Evolutionary conservation across 2,113 vertebrate genomes (phyloP), one percentile per base, ranked within the genome.

Genomic region (Canis aureus): DNA sequence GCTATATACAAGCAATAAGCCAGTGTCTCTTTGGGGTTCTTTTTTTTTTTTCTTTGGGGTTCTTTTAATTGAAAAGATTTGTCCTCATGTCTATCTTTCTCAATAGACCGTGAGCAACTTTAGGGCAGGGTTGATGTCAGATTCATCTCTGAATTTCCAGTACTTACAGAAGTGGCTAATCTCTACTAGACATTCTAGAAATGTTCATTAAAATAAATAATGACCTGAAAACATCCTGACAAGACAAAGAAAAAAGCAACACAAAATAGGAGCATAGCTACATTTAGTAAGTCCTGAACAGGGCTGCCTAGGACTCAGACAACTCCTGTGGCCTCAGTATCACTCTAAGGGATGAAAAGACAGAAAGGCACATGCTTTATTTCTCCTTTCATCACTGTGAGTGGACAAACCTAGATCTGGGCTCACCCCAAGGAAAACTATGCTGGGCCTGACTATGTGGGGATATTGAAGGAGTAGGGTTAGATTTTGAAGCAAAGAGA

Each of bases 131-230:
- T 66, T 3, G 73, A n/a, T 53, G 4, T 76, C 71, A 66, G 27
- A 60, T 9, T 89, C 25, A 43, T 29, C 79, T 69, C 90, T 64
- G 19, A 3, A 16, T 66, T 90, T 94, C 53, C n/a, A 25, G n/a
- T 49, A 80, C 23, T n/a, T 80, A 51, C 19, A 27, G 2, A 79
- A 67, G 32, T 64, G 15, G 32, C 4, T 95, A n/a, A 43, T 10
- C 59, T 89, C 23, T 60, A 27, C 3, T 53, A 49, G 12, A 32
- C 23, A 15, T 92, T 71, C 64, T 94, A 19, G 23, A 92, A 80
- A 78, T 20, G 20, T 73, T 91, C 55, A 73, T 59, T 60, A 62
- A 94, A 95, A 91, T 80, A 38, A 71, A 49, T 32, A 80, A 73
- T 84, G 76, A 78, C n/a, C 20, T 19, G 12, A 81, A 17, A 17